phyloP scores from a whole-genome alignment of 2,797 vertebrate species.

The Propithecus deckenii region DNA sequence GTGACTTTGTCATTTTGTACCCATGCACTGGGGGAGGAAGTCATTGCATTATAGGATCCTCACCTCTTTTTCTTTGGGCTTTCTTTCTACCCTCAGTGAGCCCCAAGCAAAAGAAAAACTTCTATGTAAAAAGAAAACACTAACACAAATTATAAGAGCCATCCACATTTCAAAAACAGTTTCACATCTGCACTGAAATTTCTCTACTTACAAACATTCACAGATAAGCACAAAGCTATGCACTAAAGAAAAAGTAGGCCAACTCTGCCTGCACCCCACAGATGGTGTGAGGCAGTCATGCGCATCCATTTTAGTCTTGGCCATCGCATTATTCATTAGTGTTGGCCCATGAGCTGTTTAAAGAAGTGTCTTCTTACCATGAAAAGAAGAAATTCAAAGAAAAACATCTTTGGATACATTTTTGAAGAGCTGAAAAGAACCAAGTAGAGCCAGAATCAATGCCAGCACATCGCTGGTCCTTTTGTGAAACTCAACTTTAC shows the following conservation, averaged over 20 bases:
- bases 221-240: slow-evolving; percentile 61
- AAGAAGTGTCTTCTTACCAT: slow-evolving; percentile 72
- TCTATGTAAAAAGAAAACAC: background rate
- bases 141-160: background rate
- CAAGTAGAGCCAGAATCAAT: background rate
- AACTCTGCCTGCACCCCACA: background rate
- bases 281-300: background rate
- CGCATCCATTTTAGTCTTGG: slow-evolving; percentile 51
- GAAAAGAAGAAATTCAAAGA: slow-evolving; percentile 69
- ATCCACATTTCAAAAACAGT: slow-evolving; percentile 45
- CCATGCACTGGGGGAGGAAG: background rate
- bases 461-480: slow-evolving; percentile 10
- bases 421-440: slow-evolving; percentile 64
- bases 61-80: background rate
- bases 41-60: background rate
- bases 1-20: background rate
- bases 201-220: slow-evolving; percentile 7
- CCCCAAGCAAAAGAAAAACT: background rate
- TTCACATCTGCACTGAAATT: slow-evolving; percentile 42
- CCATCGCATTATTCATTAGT: slow-evolving; percentile 37
- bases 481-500: slow-evolving; percentile 32
- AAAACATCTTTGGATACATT: slow-evolving; percentile 69
- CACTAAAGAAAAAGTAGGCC: slow-evolving; percentile 1
- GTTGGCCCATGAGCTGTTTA: slow-evolving; percentile 65
- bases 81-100: background rate